Evolutionary conservation across 2,888 invertebrate species (phyloP).

Genomic region (Hyposoter didymator): DNA sequence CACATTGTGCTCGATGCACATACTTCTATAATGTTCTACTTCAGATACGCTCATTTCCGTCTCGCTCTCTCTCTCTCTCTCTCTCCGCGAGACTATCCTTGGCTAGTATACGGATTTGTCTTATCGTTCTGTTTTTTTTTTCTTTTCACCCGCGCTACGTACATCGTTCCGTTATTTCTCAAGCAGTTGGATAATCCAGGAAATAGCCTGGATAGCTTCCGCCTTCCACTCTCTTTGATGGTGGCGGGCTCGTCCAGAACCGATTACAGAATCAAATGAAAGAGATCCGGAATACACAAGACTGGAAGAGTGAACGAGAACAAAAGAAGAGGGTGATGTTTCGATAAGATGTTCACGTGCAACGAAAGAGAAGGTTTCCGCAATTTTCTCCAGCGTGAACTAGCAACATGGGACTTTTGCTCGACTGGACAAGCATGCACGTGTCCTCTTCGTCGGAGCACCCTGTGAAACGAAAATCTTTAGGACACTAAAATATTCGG

Average conservation of each 20-base stretch:
- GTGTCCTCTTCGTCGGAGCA: constrained; percentile 20
- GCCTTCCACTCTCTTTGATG: constrained; percentile 51
- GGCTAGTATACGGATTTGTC: constrained; percentile 39
- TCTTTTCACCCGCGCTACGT: neutral
- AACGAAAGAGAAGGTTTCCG: constrained; percentile 49
- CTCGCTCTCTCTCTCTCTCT: constrained; percentile 25
- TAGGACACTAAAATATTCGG: constrained; percentile 50
- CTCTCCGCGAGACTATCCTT: neutral
- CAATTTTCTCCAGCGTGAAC: constrained; percentile 49
- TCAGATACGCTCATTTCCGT: constrained; percentile 20
- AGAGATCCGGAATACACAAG: constrained; percentile 29
- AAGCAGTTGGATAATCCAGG: constrained; percentile 29
- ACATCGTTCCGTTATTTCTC: constrained; percentile 24
- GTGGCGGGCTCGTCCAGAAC: constrained; percentile 57
- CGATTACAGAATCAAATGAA: constrained; percentile 63
- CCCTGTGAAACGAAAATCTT: constrained; percentile 29
- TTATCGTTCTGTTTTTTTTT: constrained; percentile 28
- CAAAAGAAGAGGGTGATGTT: neutral
- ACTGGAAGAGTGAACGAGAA: neutral
- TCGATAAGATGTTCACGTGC: constrained; percentile 33
- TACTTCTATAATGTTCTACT: constrained; percentile 21
- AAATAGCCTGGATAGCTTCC: constrained; percentile 47
- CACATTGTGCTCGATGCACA: constrained; percentile 1
- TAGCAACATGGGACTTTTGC: constrained; percentile 3
- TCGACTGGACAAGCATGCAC: constrained; percentile 43